Evolutionary conservation across 2,888 invertebrate species (phyloP), one percentile per base, ranked within the genome.

Genomic region (Serrognathus titanus): DNA sequence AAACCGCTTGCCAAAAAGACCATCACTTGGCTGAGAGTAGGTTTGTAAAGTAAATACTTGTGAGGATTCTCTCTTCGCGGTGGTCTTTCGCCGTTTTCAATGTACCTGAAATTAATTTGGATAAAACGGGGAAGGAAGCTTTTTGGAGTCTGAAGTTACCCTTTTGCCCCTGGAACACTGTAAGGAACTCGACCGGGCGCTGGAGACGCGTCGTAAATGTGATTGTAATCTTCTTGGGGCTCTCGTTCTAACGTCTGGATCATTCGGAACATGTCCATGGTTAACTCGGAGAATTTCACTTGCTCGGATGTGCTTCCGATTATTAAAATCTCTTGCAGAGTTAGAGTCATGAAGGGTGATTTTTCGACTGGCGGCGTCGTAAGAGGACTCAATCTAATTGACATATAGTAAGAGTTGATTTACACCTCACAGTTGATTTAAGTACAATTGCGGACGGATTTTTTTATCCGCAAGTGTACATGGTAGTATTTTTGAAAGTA

Each of bases 251-350:
- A 79, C 0, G 94, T 94, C 79, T 97, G 97, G 58, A 97, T 83
- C 88, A 97, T 96, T 68, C 97, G 84, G 78, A 93, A 97, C 97
- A 97, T 97, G 80, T 97, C 97, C 84, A 97, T 88, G 10, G 97
- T 97, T 66, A 97, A 80, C 78, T 97, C 97, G 65, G 94, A 95
- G 80, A 96, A 97, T 79, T 96, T 96, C 36, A 95, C 92, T 83
- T 97, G 97, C 72, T 95, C 93, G 63, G 90, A 86, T 70, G 91
- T 90, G 76, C 95, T 95, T 57, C 97, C 97, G 57, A 97, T 89
- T 64, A 97, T 94, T 56, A 97, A 82, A 63, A 94, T 94, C 80
- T 97, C 97, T 81, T 96, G 94, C 47, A 97, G 83, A 38, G 89
- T 87, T 64, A 96, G 82, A 72, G 88, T 90, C 88, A 94, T 90